Evolutionary conservation across 2,797 vertebrate genomes (phyloP), one percentile per base, ranked within the genome.

Genomic region (Bucorvus abyssinicus): DNA sequence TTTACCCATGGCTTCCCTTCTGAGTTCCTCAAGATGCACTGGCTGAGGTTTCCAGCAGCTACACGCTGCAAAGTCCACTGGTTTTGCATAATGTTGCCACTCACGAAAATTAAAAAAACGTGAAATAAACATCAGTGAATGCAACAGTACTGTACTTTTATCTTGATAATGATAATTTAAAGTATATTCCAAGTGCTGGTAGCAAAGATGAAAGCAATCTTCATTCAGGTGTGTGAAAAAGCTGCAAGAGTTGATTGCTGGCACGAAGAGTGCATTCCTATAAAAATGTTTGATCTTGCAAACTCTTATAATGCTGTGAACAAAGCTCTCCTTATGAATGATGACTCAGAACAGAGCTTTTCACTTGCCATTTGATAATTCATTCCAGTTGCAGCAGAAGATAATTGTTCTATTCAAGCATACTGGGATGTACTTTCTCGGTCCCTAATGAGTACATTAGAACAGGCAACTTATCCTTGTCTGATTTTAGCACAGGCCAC

Each of bases 331-430:
- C 74, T 84, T 74, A 82, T 88, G 85, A 94, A 88, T 67, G 83
- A 93, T 95, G 94, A 89, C 68, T 95, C 93, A 96, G 94, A 95
- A 91, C 73, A 88, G 70, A 92, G 77, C 67, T 89, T 94, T 94
- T 93, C 81, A 82, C 70, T 84, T 78, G 74, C 69, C 80, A 90
- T 90, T 91, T 95, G 90, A 92, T 95, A 95, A 91, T 90, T 96
- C 90, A 84, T 94, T 95, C 95, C 95, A 94, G 45, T 52, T 90
- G 86, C 93, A 82, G 70, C 50, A 81, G 90, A 95, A 95, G 94
- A 95, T 94, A 95, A 94, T 90, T 90, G 90, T 95, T 95, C 93
- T 88, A 40, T 95, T 97, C 83, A 95, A 60, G 90, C 92, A 89
- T 69, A 95, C 80, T 19, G 3, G 81, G 80, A 87, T 79, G 84